A percentile compares a stretch with the other conserved stretches of the same genome.
phyloP scores from a whole-genome alignment of 2,113 vertebrate species.

The Candoia aspera region DNA sequence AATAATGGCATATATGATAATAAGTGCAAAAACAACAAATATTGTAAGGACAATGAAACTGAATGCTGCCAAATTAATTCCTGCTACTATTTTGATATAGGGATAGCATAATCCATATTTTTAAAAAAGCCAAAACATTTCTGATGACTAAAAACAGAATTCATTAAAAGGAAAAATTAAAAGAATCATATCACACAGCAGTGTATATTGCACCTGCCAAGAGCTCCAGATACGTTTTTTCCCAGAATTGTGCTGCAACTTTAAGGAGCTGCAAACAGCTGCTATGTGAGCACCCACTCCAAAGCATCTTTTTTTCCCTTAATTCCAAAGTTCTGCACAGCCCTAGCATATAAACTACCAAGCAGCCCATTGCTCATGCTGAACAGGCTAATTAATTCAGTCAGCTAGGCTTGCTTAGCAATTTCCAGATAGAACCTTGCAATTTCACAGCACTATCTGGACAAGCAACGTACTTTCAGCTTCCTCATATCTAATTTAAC shows the following conservation, averaged over 20 bases:
- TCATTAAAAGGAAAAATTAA: background rate
- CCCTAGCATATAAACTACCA: background rate
- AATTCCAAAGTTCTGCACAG: background rate
- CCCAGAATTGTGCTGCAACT: too few relatives aligned
- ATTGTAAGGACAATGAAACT: background rate
- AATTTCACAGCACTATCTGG: background rate
- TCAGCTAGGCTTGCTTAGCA: background rate
- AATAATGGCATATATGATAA: background rate
- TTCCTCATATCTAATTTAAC: background rate
- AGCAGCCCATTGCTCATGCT: background rate
- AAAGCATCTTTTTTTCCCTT: background rate
- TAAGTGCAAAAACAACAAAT: background rate
- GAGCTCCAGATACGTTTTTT: too few relatives aligned
- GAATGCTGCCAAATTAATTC: background rate
- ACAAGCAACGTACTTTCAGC: background rate
- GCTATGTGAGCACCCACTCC: too few relatives aligned
- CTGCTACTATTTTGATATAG: background rate
- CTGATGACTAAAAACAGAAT: background rate
- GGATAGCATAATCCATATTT: background rate
- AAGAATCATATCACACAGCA: background rate
- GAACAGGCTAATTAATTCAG: background rate
- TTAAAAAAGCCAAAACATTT: background rate
- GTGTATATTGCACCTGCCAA: too few relatives aligned
- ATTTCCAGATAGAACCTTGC: background rate
- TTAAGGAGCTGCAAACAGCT: too few relatives aligned